phyloP scores from a whole-genome alignment of 64 coral and sea anemone species.

The Montipora cactus region DNA sequence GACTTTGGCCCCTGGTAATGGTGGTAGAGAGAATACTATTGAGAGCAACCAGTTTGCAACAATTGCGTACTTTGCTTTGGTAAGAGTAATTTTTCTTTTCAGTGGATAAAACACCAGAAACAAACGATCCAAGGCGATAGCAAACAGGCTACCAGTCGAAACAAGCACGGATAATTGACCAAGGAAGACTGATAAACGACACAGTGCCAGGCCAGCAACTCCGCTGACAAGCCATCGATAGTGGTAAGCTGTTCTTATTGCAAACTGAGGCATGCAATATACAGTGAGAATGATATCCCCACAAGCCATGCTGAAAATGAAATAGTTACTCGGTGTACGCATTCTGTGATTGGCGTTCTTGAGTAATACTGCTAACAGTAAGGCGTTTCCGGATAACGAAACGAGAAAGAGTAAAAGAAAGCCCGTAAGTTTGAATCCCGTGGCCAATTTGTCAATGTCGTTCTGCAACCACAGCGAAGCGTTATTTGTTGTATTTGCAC shows the following conservation, averaged over 20 bases:
- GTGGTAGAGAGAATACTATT: too few species aligned
- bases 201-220: constrained; percentile 19
- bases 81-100: too few species aligned
- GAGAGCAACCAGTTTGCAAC: too few species aligned
- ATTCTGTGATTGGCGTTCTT: constrained; percentile 45
- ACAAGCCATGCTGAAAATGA: too few species aligned
- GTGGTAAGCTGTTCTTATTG: not conserved
- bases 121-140: too few species aligned
- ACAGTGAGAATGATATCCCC: too few species aligned
- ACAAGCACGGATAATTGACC: constrained; percentile 12
- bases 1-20: too few species aligned
- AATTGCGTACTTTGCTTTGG: too few species aligned
- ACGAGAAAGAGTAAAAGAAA: not conserved
- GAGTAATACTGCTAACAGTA: constrained; percentile 36
- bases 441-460: not conserved
- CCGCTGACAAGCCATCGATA: constrained; percentile 37
- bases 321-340: too few species aligned
- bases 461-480: not conserved
- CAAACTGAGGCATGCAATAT: not conserved
- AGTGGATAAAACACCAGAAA: too few species aligned
- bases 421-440: not conserved
- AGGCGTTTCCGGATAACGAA: constrained; percentile 15
- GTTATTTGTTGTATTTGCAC: too few species aligned
- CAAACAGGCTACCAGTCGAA: too few species aligned
- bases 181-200: constrained; percentile 11